Conservation (phyloP, 2,888 invertebrate genomes). For the Zygaena filipendulae region DNA sequence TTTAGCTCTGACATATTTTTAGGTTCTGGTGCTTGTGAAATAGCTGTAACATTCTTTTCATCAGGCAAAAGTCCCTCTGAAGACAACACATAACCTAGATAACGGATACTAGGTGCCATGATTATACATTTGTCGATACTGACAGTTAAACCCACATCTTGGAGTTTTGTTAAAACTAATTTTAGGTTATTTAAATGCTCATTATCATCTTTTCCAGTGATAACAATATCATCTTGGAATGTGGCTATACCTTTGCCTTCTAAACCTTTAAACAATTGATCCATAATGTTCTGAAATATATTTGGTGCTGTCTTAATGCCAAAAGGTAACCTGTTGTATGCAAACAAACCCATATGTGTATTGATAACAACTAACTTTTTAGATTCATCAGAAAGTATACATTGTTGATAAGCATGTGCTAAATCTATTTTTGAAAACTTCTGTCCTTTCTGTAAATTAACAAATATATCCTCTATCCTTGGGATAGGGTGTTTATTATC, state of each 20-base stretch:
- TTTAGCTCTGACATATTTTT: constrained; percentile 11
- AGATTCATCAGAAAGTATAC: constrained; percentile 1
- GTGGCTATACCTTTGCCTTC: too few relatives aligned
- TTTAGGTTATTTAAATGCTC: too few relatives aligned
- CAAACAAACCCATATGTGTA: constrained; percentile 1
- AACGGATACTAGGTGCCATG: too few relatives aligned
- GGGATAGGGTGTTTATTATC: too few relatives aligned
- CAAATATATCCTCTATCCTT: constrained; percentile 4
- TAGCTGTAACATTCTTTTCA: constrained; percentile 7
- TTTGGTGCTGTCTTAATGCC: constrained; percentile 13
- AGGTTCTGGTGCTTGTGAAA: constrained; percentile 10
- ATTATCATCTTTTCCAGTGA: too few relatives aligned
- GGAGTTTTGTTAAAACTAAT: too few relatives aligned
- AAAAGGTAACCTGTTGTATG: constrained; percentile 4
- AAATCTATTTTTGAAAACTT: constrained; percentile 5
- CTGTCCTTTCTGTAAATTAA: background rate
- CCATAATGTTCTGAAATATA: constrained; percentile 8
- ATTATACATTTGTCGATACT: too few relatives aligned
- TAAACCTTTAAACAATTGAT: background rate
- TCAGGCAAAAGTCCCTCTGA: too few relatives aligned
- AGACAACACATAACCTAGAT: too few relatives aligned
- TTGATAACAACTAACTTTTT: constrained; percentile 3
- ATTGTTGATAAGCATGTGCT: constrained; percentile 7
- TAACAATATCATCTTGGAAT: too few relatives aligned
- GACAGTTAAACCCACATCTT: too few relatives aligned